Evolutionary conservation across 2,888 invertebrate genomes (phyloP), one percentile per base, ranked within the genome.

Genomic region (Drosophila pegasa): DNA sequence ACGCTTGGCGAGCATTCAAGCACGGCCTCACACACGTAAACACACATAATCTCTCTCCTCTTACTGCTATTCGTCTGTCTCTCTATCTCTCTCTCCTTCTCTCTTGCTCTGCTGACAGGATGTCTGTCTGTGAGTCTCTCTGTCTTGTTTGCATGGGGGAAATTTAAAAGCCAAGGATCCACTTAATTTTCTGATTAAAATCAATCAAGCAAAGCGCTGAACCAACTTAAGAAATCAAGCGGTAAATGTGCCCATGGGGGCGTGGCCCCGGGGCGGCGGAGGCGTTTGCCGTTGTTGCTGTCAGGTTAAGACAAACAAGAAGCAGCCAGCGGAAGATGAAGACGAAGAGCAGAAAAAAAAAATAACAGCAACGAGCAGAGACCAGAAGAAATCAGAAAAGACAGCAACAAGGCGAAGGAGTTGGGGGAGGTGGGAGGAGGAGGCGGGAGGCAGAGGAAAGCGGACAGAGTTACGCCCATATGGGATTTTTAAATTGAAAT

Each of bases 181-280:
- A 84, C 83, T 87, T 86, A 80, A 88, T 88, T 87, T 89, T 86
- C 80, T 89, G 89, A 90, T 89, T 84, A 82, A 83, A 89, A 89
- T 85, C 90, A 89, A 88, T 89, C 83, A 88, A 76, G 73, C 73
- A 70, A 66, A 78, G 69, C 57, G 67, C 69, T 55, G 66, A 48
- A 47, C 43, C 70, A 76, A 68, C 75, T 76, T 64, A 68, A 64
- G 63, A 73, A 80, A 76, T 79, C 76, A 71, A 66, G 51, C 63
- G 70, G 58, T 61, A 67, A 62, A 41, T 38, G 50, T 29, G 35
- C 29, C 37, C 50, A 20, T 12, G n/a, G n/a, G 41, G 37, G 27
- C 58, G 51, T 43, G 38, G 37, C 43, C 55, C 9, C 1, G 16
- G 1, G 29, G n/a, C 25, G 38, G 10, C 12, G 35, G 27, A 10